Conservation (phyloP, 2,888 invertebrate species). For the Polylopha cassiicola region DNA sequence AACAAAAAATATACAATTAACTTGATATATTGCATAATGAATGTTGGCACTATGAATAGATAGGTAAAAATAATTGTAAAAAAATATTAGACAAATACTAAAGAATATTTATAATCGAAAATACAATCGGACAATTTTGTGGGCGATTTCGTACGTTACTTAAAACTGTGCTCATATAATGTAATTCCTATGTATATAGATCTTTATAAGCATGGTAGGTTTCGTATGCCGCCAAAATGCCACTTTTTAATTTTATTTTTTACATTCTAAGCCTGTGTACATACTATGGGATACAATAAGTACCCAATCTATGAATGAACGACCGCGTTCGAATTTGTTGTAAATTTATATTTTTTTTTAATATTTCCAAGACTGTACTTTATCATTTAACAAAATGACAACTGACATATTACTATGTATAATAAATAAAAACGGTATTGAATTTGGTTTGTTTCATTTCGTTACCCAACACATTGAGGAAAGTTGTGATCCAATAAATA, state of each 20-base stretch:
- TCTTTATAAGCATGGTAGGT: conserved; percentile 35
- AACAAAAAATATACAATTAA: conserved; percentile 28
- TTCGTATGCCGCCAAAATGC: conserved; percentile 22
- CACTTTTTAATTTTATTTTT: conserved; percentile 38
- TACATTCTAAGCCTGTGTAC: conserved; percentile 36
- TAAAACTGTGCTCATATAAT: conserved; percentile 35
- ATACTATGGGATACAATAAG: conserved; percentile 31
- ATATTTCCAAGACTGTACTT: conserved; percentile 74
- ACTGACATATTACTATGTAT: conserved; percentile 72
- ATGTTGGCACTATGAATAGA: conserved; percentile 60
- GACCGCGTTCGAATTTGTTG: conserved; percentile 49
- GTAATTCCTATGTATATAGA: conserved; percentile 71
- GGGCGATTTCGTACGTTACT: conserved; percentile 28
- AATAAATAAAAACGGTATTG: conserved; percentile 70
- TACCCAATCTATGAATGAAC: conserved; percentile 33
- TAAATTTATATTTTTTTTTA: conserved; percentile 66
- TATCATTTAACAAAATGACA: conserved; percentile 64
- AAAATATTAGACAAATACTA: conserved; percentile 47
- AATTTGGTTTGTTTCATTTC: conserved; percentile 54
- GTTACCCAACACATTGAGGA: conserved; percentile 4
- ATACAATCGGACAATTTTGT: conserved; percentile 25
- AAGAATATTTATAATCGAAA: conserved; percentile 39
- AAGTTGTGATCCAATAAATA: conserved; percentile 1
- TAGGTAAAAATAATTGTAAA: conserved; percentile 68
- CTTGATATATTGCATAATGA: conserved; percentile 31